Conservation (phyloP, 2,113 vertebrate genomes). For the Microcebus lehilahytsara region DNA sequence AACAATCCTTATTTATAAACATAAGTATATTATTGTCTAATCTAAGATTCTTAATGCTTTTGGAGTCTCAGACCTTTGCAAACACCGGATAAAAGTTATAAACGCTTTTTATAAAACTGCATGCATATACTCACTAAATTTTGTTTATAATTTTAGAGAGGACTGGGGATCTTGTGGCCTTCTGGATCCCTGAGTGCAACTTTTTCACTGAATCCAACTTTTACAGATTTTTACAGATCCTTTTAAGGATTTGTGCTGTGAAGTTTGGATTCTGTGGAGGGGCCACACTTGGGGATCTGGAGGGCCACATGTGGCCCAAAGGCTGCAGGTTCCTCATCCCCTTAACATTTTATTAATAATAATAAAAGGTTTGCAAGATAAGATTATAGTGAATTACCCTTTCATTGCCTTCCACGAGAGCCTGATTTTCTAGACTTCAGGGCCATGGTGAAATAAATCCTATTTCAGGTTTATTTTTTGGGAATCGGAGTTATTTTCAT, state of each 20-base stretch:
- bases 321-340: too few relatives aligned
- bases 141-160: not conserved
- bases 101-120: not conserved
- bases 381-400: not conserved
- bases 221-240: too few relatives aligned
- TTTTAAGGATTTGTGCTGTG: too few relatives aligned
- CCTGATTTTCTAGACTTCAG: not conserved
- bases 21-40: not conserved
- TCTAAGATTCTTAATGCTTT: conserved; percentile 13
- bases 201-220: too few relatives aligned
- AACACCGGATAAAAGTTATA: not conserved
- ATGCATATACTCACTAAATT: not conserved
- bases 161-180: too few relatives aligned
- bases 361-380: not conserved
- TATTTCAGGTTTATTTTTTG: not conserved
- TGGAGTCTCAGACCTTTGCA: not conserved
- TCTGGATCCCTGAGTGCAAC: too few relatives aligned
- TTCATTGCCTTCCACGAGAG: not conserved
- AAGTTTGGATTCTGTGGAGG: too few relatives aligned
- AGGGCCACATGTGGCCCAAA: too few relatives aligned
- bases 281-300: too few relatives aligned
- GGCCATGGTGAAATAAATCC: not conserved
- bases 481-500: not conserved
- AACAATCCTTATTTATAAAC: conserved; percentile 43
- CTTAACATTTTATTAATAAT: not conserved